A percentile compares a stretch with the other conserved stretches of the same genome.
Evolutionary conservation across 2,797 vertebrate genomes (phyloP).

Genomic region (Macrochelys suwanniensis): DNA sequence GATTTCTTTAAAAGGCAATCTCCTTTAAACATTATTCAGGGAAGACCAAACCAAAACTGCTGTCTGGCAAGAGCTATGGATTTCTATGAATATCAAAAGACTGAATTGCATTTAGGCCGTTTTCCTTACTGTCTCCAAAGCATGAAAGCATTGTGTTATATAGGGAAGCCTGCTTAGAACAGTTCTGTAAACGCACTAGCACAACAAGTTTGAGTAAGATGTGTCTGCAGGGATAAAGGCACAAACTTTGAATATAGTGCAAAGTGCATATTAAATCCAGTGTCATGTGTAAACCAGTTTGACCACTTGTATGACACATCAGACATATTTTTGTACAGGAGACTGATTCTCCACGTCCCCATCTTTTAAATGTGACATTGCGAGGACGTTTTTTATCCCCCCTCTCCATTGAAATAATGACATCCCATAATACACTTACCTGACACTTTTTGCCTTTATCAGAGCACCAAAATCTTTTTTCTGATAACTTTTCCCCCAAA

Average conservation of each 20-base stretch:
- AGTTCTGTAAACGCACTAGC: fast-evolving
- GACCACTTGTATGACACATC: neutral
- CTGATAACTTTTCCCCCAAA: neutral
- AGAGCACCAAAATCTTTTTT: neutral
- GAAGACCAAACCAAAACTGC: neutral
- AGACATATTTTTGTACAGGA: neutral
- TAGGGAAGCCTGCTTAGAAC: neutral
- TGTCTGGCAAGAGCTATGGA: neutral
- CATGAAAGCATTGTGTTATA: neutral
- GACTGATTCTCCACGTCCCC: neutral
- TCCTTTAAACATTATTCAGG: neutral
- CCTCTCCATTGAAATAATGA: neutral
- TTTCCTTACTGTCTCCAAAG: neutral
- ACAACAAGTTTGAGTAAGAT: neutral
- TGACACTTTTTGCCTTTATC: neutral
- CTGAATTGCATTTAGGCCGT: neutral
- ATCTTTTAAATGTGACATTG: neutral
- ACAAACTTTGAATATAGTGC: neutral
- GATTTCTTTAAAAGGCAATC: neutral
- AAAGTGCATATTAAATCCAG: neutral
- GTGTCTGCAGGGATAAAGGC: neutral
- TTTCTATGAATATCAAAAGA: neutral
- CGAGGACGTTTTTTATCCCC: neutral
- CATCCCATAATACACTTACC: neutral
- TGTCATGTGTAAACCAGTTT: conserved; percentile 3